Evolutionary conservation across 2,113 vertebrate genomes (phyloP).

Genomic region (Anolis sagrei): DNA sequence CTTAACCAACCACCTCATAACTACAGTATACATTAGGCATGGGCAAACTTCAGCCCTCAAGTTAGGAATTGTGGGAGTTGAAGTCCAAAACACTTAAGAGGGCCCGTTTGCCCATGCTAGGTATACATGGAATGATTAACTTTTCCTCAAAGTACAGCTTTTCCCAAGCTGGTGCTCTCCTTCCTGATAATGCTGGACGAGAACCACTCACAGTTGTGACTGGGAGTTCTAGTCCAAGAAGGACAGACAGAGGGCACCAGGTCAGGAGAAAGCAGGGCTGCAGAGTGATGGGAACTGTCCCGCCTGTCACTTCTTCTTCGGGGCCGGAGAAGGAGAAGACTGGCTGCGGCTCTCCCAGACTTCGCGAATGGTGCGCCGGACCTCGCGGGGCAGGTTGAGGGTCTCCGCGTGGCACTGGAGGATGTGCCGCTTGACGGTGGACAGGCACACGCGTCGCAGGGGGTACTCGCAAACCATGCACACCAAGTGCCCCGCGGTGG

Average conservation of each 20-base stretch:
- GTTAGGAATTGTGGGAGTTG: too few relatives aligned
- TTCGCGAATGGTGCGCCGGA: slow-evolving; percentile 73
- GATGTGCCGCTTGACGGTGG: slow-evolving; percentile 77
- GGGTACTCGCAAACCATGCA: slow-evolving; percentile 85
- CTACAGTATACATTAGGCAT: background rate
- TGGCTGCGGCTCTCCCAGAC: slow-evolving; percentile 80
- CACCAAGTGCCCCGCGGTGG: slow-evolving; percentile 79
- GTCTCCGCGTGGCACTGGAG: slow-evolving; percentile 80
- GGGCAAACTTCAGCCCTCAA: too few relatives aligned
- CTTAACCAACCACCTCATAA: background rate
- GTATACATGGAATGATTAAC: background rate
- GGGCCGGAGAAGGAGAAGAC: background rate
- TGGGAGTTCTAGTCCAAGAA: background rate
- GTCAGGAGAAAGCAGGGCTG: too few relatives aligned
- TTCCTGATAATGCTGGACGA: background rate
- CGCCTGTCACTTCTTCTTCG: background rate
- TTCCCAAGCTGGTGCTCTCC: background rate
- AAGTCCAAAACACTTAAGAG: too few relatives aligned
- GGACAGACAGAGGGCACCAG: background rate
- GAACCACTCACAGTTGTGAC: too few relatives aligned
- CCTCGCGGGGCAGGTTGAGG: slow-evolving; percentile 62
- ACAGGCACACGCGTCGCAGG: slow-evolving; percentile 75
- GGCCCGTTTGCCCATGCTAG: too few relatives aligned
- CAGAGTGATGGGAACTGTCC: too few relatives aligned
- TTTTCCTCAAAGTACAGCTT: background rate